Percentiles rank a stretch among this genome's conserved stretches.
phyloP scores from a whole-genome alignment of 2,888 invertebrate genomes.

The Myopa tessellatipennis region DNA sequence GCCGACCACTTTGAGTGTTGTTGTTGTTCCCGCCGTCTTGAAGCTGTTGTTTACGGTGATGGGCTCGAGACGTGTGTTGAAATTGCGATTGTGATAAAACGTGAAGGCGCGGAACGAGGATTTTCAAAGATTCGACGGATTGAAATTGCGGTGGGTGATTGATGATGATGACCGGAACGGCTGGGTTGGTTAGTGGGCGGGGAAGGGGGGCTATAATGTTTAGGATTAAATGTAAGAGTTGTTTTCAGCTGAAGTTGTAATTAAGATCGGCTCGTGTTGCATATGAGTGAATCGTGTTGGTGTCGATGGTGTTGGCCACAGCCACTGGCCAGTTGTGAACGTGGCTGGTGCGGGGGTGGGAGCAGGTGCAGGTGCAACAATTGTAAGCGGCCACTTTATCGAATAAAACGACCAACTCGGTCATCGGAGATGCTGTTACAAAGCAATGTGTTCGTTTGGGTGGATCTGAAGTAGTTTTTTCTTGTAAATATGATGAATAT shows the following conservation, averaged over 20 bases:
- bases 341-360: slow-evolving; percentile 47
- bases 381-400: slow-evolving; percentile 63
- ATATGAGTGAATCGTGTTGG: slow-evolving; percentile 59
- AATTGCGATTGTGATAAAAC: not conserved
- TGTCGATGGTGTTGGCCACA: slow-evolving; percentile 32
- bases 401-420: slow-evolving; percentile 62
- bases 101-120: not conserved
- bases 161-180: not conserved
- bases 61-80: not conserved
- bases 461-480: not conserved
- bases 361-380: slow-evolving; percentile 47
- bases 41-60: slow-evolving; percentile 46
- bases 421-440: slow-evolving; percentile 62
- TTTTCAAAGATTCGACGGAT: not conserved
- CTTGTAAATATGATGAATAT: not conserved
- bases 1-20: slow-evolving; percentile 82
- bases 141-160: not conserved
- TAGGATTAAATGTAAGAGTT: not conserved
- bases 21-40: slow-evolving; percentile 71
- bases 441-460: not conserved
- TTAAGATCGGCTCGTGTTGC: slow-evolving; percentile 65
- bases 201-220: not conserved
- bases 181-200: not conserved
- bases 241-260: slow-evolving; percentile 52
- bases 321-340: slow-evolving; percentile 35